Evolutionary conservation across 1,140 invertebrate species (phyloP).

Genomic region (Euwallacea similis): DNA sequence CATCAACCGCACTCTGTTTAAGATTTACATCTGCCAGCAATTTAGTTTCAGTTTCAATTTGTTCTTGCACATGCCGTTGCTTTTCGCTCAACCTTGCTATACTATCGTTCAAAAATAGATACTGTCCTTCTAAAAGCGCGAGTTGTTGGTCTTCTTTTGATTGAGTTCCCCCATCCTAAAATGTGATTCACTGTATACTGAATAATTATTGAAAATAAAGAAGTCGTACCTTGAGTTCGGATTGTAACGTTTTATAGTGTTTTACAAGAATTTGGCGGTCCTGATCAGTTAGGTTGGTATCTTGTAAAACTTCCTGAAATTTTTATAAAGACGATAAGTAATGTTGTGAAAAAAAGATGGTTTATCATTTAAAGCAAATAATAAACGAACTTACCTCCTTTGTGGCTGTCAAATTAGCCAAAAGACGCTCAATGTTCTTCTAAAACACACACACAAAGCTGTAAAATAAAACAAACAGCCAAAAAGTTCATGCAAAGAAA

Average conservation of each 20-base stretch:
- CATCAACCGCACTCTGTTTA: conserved; percentile 40
- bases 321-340: too few relatives aligned
- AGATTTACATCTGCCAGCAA: conserved; percentile 39
- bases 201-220: too few relatives aligned
- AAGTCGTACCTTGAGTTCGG: conserved; percentile 51
- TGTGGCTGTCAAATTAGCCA: conserved; percentile 54
- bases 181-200: neutral
- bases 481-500: conserved; percentile 1
- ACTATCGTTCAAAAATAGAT: conserved; percentile 56
- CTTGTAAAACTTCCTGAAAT: conserved; percentile 52
- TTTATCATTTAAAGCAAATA: too few relatives aligned
- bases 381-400: conserved; percentile 55
- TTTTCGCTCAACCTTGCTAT: conserved; percentile 55
- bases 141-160: conserved; percentile 59
- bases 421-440: conserved; percentile 53
- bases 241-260: conserved; percentile 59
- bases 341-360: too few relatives aligned
- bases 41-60: conserved; percentile 42
- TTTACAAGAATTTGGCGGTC: conserved; percentile 60
- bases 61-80: conserved; percentile 50
- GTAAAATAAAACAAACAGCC: conserved; percentile 21
- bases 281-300: conserved; percentile 57
- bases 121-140: conserved; percentile 60
- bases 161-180: conserved; percentile 45
- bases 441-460: conserved; percentile 44